A percentile compares a stretch with the other conserved stretches of the same genome.
Evolutionary conservation across 2,797 vertebrate species (phyloP).

Genomic region (Parauchenoglanis ngamensis): DNA sequence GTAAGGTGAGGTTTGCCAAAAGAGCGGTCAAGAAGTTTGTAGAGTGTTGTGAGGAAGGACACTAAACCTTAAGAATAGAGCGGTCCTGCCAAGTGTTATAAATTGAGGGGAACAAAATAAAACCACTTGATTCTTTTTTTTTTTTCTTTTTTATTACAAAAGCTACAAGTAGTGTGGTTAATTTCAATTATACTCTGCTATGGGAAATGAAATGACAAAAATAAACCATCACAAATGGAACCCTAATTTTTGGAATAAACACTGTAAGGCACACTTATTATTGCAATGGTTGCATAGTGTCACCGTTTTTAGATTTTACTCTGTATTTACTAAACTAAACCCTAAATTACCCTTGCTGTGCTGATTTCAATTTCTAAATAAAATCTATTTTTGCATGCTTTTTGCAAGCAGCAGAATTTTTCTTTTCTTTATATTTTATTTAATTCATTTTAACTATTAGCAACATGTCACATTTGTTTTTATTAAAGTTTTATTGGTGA

Average conservation of each 20-base stretch:
- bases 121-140: too few relatives aligned
- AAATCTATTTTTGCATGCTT: background rate
- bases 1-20: constrained; percentile 65
- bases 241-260: background rate
- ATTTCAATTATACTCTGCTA: background rate
- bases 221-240: background rate
- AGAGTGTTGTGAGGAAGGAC: constrained; percentile 54
- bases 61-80: background rate
- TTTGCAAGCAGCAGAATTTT: background rate
- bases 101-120: background rate
- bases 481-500: background rate
- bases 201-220: too few relatives aligned
- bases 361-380: background rate
- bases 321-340: background rate
- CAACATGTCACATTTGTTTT: background rate
- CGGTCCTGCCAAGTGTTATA: background rate
- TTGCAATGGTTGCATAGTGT: background rate
- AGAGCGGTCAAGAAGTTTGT: constrained; percentile 62
- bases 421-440: background rate
- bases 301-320: background rate
- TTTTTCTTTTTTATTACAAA: background rate
- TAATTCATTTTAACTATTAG: too few relatives aligned
- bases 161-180: background rate
- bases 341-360: background rate
- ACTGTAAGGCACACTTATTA: background rate